Evolutionary conservation across 2,888 invertebrate genomes (phyloP).

Genomic region (Congeria kusceri): DNA sequence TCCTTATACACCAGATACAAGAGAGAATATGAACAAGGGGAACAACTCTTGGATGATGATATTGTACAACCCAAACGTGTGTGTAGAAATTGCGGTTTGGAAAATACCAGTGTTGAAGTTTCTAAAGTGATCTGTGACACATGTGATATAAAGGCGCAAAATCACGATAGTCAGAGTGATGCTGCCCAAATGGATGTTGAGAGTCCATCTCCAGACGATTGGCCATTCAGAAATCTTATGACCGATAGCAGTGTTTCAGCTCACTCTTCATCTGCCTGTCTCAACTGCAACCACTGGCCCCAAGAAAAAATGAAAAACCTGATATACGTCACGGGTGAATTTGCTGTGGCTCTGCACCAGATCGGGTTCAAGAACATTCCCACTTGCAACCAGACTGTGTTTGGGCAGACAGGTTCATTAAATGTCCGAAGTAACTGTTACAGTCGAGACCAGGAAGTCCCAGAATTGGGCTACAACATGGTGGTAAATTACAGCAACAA

Average conservation of each 20-base stretch:
- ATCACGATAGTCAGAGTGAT: not conserved
- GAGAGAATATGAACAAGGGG: not conserved
- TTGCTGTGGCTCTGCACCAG: slow-evolving; percentile 77
- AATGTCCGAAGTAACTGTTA: slow-evolving; percentile 7
- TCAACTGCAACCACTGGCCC: not conserved
- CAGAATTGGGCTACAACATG: slow-evolving; percentile 60
- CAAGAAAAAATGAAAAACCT: slow-evolving; percentile 54
- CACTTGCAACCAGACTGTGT: not conserved
- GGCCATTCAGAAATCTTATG: no score
- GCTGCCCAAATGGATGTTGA: not conserved
- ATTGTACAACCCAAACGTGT: not conserved
- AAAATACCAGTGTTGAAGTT: no score
- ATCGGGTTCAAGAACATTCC: slow-evolving; percentile 74
- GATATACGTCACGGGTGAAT: slow-evolving; percentile 76
- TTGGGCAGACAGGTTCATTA: not conserved
- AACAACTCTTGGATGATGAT: not conserved
- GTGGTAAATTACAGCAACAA: slow-evolving; percentile 77
- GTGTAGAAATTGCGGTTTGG: no score
- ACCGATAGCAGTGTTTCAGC: no score
- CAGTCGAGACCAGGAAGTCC: slow-evolving; percentile 36
- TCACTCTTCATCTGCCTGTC: not conserved
- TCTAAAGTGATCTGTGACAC: no score
- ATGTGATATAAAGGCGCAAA: not conserved
- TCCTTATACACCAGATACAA: not conserved
- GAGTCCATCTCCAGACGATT: no score